Conservation (phyloP, 2,888 invertebrate species). For the Blastobasis adustella region DNA sequence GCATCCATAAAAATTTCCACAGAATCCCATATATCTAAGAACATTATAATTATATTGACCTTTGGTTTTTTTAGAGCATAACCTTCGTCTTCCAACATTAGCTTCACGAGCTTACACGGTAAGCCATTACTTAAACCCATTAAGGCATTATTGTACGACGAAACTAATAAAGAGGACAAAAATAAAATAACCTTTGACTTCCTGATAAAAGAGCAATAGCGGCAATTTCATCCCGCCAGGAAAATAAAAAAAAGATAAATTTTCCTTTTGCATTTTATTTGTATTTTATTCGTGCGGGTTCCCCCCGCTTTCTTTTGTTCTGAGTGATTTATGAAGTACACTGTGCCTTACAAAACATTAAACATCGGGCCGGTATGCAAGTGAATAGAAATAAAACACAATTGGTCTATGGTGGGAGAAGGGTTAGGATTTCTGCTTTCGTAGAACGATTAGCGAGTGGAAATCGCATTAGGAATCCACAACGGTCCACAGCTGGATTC, state of each 20-base stretch:
- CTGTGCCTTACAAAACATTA: constrained; percentile 47
- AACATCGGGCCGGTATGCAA: constrained; percentile 31
- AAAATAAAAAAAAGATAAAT: constrained; percentile 34
- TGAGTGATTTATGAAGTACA: constrained; percentile 49
- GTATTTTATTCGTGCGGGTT: constrained; percentile 30
- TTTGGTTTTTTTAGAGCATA: no score
- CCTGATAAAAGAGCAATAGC: constrained; percentile 30
- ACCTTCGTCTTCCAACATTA: not conserved
- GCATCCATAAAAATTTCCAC: no score
- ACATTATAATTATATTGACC: no score
- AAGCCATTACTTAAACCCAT: constrained; percentile 2
- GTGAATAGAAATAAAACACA: constrained; percentile 31
- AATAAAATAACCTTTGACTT: constrained; percentile 28
- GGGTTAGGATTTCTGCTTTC: not conserved
- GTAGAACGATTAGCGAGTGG: no score
- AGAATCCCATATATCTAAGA: no score
- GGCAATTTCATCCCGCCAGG: constrained; percentile 24
- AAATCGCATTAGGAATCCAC: no score
- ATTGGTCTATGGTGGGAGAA: constrained; percentile 4
- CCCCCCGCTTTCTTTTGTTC: constrained; percentile 39
- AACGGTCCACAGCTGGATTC: no score
- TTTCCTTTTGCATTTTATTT: constrained; percentile 38
- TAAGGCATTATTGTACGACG: constrained; percentile 14
- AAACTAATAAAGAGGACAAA: constrained; percentile 19
- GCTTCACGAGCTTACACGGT: no score